phyloP scores from a whole-genome alignment of 1,140 invertebrate species.

The Lycorma delicatula region DNA sequence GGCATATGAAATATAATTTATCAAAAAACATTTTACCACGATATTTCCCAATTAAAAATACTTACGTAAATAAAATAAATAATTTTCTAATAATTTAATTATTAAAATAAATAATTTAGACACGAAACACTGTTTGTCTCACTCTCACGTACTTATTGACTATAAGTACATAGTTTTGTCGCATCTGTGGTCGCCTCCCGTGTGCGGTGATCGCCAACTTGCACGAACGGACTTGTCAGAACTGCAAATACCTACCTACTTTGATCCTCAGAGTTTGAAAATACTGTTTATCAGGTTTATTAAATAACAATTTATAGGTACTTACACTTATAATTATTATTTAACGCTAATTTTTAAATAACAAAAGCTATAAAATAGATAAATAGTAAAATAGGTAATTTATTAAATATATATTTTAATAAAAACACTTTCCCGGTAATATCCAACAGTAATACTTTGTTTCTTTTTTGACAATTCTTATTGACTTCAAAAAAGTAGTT shows the following conservation, averaged over 20 bases:
- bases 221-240: background rate
- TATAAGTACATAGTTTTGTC: background rate
- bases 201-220: too few relatives aligned
- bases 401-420: too few relatives aligned
- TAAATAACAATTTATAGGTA: background rate
- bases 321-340: too few relatives aligned
- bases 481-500: too few relatives aligned
- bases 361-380: background rate
- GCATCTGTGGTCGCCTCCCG: background rate
- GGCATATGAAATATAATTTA: slow-evolving; percentile 3
- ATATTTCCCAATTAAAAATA: slow-evolving; percentile 1
- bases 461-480: too few relatives aligned
- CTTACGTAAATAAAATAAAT: slow-evolving; percentile 8
- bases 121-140: slow-evolving; percentile 1
- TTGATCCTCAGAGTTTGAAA: background rate
- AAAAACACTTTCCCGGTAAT: too few relatives aligned
- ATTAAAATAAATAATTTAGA: background rate
- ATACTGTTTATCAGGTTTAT: too few relatives aligned
- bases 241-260: background rate
- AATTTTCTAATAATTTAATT: slow-evolving; percentile 1
- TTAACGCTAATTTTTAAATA: too few relatives aligned
- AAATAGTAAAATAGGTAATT: too few relatives aligned
- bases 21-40: background rate
- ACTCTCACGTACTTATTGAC: background rate
- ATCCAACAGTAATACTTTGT: too few relatives aligned